Base-by-base conservation (phyloP, 1,140 invertebrate genomes). In the Meloidogyne floridensis region DNA sequence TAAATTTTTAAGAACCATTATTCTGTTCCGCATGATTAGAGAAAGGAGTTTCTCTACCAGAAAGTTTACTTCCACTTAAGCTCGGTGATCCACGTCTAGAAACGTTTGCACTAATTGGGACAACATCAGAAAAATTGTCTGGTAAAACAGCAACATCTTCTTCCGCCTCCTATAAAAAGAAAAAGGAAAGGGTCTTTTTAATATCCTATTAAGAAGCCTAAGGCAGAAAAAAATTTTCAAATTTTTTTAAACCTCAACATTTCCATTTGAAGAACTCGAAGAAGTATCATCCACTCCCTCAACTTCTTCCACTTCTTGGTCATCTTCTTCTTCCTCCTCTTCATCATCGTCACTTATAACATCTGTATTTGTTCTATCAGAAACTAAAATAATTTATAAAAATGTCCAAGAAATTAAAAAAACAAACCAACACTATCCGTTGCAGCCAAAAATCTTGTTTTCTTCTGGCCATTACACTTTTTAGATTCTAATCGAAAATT, bases 21-120 rank as follows among this genome's bases (percentile, higher is more conserved):
- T 80, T 86, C 43, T 83, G 81, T 54, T 85, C 73, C 18, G 82
- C 84, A 84, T 53, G 84, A 32, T 72, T 83, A 0, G 96, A 97
- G 0, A 95, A 95, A 0, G 96, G 96, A 2, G 96, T 98, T 90
- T 98, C 96, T 7, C 94, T 91, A 76, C 96, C 96, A 82, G 95
- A 96, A 77, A 96, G 95, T 80, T 83, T 59, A 69, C 78, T 83
- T 91, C 91, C 80, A 59, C 86, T 86, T 18, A 91, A 71, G 59
- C 96, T 97, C 0, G 96, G 94, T 2, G 94, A 94, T 81, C 93
- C 94, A 80, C 94, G 90, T 32, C 94, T 96, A 65, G 95, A 97
- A 18, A 98, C 94, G 92, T 95, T 94, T 2, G 94, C 94, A 69
- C 75, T 83, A 9, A 94, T 94, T 18, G 94, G 94, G 95, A 97